Conservation (phyloP, 2,797 vertebrate species). For the Hozukius guyotensis region DNA sequence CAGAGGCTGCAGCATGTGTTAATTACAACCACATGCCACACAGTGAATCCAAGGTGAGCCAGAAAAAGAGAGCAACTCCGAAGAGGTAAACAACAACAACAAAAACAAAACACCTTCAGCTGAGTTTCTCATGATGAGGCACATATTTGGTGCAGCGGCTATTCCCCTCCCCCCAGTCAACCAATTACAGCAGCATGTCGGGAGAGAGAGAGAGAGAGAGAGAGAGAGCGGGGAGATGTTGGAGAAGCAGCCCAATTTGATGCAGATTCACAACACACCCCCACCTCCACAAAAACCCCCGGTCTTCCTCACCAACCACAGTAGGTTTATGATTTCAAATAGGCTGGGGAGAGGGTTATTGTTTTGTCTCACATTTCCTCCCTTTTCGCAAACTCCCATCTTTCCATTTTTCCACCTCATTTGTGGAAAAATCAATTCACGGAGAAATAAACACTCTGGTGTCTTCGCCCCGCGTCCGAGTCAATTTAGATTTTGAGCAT, state of each 20-base stretch:
- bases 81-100: conserved; percentile 66
- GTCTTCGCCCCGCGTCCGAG: conserved; percentile 53
- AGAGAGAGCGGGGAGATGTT: conserved; percentile 9
- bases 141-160: conserved; percentile 56
- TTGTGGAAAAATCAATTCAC: conserved; percentile 77
- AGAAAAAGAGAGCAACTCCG: conserved; percentile 26
- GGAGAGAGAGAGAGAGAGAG: background rate
- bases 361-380: conserved; percentile 72
- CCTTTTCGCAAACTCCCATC: conserved; percentile 61
- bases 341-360: conserved; percentile 67
- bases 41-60: conserved; percentile 66
- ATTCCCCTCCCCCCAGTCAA: conserved; percentile 47
- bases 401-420: conserved; percentile 79
- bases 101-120: conserved; percentile 57
- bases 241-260: conserved; percentile 64
- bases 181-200: conserved; percentile 66
- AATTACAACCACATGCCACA: conserved; percentile 68
- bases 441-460: conserved; percentile 67
- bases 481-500: conserved; percentile 60
- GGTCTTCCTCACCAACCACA: conserved; percentile 37
- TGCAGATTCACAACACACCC: conserved; percentile 57
- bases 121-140: conserved; percentile 58
- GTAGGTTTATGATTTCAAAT: conserved; percentile 67
- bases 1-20: conserved; percentile 71
- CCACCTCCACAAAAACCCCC: background rate